These are phyloP conservation scores for Tor tambroides DNA, from an alignment of 2,113 vertebrate species.

Conservation along the genomic window DNA sequence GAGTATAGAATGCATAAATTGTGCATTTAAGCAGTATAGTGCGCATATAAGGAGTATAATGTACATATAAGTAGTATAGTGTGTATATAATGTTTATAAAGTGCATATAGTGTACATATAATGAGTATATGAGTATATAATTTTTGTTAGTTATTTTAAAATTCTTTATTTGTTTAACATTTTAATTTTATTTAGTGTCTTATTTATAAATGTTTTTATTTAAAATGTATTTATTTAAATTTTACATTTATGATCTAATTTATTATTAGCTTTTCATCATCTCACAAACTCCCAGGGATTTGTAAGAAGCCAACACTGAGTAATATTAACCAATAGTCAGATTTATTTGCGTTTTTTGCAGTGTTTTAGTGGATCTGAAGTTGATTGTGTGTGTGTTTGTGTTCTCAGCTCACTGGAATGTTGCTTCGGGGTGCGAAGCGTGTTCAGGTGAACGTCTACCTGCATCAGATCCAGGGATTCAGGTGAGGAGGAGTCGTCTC, in stretches of 20 bases:
- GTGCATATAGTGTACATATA: no score
- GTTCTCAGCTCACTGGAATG: conserved; percentile 87
- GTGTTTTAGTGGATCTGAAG: not conserved
- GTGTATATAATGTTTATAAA: no score
- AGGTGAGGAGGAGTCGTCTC: conserved; percentile 67
- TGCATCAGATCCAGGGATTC: conserved; percentile 80
- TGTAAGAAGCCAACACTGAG: not conserved
- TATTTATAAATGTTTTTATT: not conserved
- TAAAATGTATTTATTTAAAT: not conserved
- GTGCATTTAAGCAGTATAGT: no score
- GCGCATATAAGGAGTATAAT: not conserved
- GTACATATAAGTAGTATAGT: not conserved
- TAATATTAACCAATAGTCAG: not conserved
- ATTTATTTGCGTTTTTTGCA: not conserved
- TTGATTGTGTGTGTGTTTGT: conserved; percentile 2
- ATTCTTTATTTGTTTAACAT: not conserved
- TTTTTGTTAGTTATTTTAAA: not conserved
- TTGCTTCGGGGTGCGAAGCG: conserved; percentile 86
- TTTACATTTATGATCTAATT: not conserved
- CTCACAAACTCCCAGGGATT: not conserved
- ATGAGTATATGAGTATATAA: no score
- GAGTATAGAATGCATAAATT: no score
- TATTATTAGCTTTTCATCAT: not conserved
- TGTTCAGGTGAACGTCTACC: conserved; percentile 86
- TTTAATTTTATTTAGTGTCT: not conserved